These are phyloP conservation scores for Cacajao melanocephalus DNA, from an alignment of 2,797 vertebrate species.

Conservation along the genomic window DNA sequence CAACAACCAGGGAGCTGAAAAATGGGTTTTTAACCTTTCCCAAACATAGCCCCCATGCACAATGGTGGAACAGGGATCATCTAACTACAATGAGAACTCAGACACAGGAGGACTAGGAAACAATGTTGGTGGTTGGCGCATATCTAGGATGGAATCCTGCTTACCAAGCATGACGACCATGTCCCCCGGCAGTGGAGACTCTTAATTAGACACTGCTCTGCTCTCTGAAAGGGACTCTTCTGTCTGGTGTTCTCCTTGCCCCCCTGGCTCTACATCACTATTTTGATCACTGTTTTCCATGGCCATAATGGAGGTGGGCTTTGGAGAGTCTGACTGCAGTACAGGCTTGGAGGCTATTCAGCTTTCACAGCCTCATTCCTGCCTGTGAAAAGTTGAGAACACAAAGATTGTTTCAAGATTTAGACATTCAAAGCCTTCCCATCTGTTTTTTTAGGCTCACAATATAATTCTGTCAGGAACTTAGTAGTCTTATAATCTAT, in stretches of 20 bases:
- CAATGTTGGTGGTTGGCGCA: background rate
- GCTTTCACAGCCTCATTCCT: background rate
- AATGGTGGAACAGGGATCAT: background rate
- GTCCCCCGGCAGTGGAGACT: background rate
- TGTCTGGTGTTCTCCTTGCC: background rate
- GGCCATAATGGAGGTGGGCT: background rate
- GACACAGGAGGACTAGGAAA: background rate
- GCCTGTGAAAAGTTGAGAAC: no score
- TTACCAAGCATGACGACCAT: background rate
- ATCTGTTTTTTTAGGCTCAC: background rate
- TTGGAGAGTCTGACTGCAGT: background rate
- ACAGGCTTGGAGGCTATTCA: background rate
- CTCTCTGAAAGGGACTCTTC: background rate
- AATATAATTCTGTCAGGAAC: background rate
- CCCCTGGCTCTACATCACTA: background rate
- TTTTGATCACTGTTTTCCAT: background rate
- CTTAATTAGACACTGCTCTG: background rate
- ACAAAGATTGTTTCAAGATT: background rate
- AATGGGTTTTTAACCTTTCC: background rate
- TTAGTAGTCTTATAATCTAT: background rate
- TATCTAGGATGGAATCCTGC: background rate
- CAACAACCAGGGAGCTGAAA: background rate
- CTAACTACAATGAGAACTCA: background rate
- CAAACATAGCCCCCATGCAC: background rate
- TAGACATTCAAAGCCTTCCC: background rate